phyloP scores from a whole-genome alignment of 2,888 invertebrate species.

The Aromia moschata region DNA sequence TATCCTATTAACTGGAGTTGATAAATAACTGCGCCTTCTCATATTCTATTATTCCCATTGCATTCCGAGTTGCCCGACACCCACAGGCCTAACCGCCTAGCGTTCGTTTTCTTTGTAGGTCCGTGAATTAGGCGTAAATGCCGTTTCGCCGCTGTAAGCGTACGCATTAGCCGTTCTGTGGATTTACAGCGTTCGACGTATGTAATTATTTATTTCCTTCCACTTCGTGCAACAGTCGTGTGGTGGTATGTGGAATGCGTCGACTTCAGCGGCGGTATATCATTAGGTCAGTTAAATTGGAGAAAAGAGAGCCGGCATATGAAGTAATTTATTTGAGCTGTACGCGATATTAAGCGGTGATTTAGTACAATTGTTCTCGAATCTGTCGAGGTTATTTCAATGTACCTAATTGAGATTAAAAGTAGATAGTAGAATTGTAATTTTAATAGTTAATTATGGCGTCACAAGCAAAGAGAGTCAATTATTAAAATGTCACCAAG shows the following conservation, averaged over 20 bases:
- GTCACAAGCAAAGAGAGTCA: no score
- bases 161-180: neutral
- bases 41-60: slow-evolving; percentile 2
- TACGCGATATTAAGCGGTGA: no score
- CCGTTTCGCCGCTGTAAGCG: neutral
- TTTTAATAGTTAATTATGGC: no score
- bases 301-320: neutral
- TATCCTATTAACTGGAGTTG: slow-evolving; percentile 5
- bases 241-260: neutral
- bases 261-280: no score
- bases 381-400: no score
- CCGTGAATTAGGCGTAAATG: neutral
- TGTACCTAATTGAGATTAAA: no score
- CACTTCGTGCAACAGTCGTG: neutral
- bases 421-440: no score
- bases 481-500: no score
- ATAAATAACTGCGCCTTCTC: slow-evolving; percentile 4
- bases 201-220: slow-evolving; percentile 4
- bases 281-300: neutral
- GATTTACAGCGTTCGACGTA: neutral
- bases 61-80: slow-evolving; percentile 14
- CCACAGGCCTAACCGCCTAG: no score
- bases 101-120: slow-evolving; percentile 3
- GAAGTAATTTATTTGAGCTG: no score
- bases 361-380: no score